phyloP scores from a whole-genome alignment of 2,113 vertebrate species.

The Apteryx mantelli region DNA sequence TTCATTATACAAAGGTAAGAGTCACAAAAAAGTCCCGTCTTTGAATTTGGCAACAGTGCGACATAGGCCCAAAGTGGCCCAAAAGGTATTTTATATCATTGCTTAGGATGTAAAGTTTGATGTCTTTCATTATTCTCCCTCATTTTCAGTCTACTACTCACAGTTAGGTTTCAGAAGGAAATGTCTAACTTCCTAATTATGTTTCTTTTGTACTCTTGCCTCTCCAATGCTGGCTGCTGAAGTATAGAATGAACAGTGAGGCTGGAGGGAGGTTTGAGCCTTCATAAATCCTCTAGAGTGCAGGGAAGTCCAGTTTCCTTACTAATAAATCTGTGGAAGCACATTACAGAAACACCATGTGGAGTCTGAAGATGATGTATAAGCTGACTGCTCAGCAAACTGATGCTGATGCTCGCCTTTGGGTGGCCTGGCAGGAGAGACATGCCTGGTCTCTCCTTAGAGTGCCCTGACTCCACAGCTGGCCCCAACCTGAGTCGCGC shows the following conservation, averaged over 20 bases:
- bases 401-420: neutral
- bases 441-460: neutral
- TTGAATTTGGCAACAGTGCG: neutral
- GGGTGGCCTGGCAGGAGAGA: neutral
- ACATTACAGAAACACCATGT: neutral
- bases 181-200: conserved; percentile 63
- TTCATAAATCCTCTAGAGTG: conserved; percentile 71
- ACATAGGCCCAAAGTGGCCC: neutral
- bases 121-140: conserved; percentile 27
- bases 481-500: neutral
- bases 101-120: neutral
- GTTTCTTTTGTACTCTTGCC: conserved; percentile 67
- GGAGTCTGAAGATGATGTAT: neutral
- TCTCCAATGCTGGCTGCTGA: conserved; percentile 67
- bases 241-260: conserved; percentile 69
- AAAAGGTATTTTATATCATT: neutral
- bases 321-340: conserved; percentile 58
- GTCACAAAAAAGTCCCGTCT: neutral
- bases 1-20: conserved; percentile 97
- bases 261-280: conserved; percentile 65
- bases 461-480: neutral
- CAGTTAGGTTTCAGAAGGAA: conserved; percentile 50
- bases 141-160: conserved; percentile 9
- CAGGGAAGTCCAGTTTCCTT: conserved; percentile 69
- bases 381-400: conserved; percentile 15